phyloP scores from a whole-genome alignment of 2,113 vertebrate genomes.

The Lipophrys pholis region DNA sequence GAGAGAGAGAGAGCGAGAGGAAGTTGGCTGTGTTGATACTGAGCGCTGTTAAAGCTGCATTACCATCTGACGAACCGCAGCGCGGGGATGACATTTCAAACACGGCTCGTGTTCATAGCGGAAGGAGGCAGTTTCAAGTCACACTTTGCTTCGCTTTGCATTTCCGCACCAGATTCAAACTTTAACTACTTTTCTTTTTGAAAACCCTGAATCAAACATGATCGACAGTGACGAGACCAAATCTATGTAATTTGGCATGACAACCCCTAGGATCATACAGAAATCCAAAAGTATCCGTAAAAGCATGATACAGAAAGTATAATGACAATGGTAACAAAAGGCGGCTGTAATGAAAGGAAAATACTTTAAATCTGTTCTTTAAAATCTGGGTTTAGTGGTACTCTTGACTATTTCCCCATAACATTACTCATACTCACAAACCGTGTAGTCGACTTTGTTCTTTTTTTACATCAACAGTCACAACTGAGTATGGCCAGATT shows the following conservation, averaged over 20 bases:
- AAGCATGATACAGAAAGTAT: too few species aligned
- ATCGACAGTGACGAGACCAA: not conserved
- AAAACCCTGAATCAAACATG: not conserved
- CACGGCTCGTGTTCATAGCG: conserved; percentile 19
- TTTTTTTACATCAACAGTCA: too few species aligned
- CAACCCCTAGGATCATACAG: too few species aligned
- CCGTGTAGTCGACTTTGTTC: too few species aligned
- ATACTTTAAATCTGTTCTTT: too few species aligned
- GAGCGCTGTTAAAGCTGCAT: conserved; percentile 4
- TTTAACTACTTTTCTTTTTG: too few species aligned
- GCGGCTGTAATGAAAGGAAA: too few species aligned
- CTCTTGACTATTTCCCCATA: too few species aligned
- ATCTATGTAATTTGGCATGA: not conserved
- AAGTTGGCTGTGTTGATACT: conserved; percentile 38
- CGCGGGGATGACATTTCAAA: conserved; percentile 44
- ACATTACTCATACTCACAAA: too few species aligned
- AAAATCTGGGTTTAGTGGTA: too few species aligned
- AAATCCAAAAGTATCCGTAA: not conserved
- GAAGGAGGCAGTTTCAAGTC: conserved; percentile 30
- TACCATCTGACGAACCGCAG: conserved; percentile 31
- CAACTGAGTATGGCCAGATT: too few species aligned
- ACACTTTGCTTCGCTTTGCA: conserved; percentile 12
- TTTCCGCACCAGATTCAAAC: conserved; percentile 5
- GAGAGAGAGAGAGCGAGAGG: conserved; percentile 15
- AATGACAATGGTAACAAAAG: too few species aligned